phyloP scores from a whole-genome alignment of 2,113 vertebrate genomes.

The Crotalus tigris region DNA sequence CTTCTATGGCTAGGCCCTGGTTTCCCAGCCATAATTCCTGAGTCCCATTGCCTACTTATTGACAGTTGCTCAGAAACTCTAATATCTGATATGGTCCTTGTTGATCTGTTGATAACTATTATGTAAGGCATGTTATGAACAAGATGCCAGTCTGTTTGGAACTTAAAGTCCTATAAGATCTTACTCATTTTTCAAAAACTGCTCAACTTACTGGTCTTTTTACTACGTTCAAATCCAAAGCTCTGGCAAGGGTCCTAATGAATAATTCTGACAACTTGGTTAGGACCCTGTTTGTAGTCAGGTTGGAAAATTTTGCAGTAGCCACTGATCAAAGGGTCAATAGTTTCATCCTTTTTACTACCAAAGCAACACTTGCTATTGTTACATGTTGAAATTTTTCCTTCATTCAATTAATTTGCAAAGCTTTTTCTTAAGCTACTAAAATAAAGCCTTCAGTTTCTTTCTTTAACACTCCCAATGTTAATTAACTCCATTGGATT shows the following conservation, averaged over 20 bases:
- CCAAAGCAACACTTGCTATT: background rate
- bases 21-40: too few relatives aligned
- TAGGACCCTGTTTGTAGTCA: background rate
- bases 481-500: background rate
- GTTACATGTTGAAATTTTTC: background rate
- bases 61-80: too few relatives aligned
- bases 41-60: too few relatives aligned
- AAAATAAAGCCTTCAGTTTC: background rate
- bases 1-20: background rate
- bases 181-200: background rate
- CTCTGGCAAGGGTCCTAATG: background rate
- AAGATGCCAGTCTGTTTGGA: background rate
- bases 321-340: background rate
- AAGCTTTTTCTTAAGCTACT: background rate
- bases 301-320: background rate
- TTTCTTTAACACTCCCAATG: background rate
- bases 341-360: background rate
- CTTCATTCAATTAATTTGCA: background rate
- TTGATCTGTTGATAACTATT: too few relatives aligned
- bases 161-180: background rate
- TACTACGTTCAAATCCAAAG: background rate
- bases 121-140: too few relatives aligned
- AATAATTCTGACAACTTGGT: background rate
- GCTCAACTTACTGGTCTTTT: background rate
- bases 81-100: too few relatives aligned